A percentile compares a stretch with the other conserved stretches of the same genome.
These are phyloP conservation scores for Rhopilema esculentum DNA, from an alignment of 30 jellyfish, hydroid and myxozoan species.

Conservation along the genomic window DNA sequence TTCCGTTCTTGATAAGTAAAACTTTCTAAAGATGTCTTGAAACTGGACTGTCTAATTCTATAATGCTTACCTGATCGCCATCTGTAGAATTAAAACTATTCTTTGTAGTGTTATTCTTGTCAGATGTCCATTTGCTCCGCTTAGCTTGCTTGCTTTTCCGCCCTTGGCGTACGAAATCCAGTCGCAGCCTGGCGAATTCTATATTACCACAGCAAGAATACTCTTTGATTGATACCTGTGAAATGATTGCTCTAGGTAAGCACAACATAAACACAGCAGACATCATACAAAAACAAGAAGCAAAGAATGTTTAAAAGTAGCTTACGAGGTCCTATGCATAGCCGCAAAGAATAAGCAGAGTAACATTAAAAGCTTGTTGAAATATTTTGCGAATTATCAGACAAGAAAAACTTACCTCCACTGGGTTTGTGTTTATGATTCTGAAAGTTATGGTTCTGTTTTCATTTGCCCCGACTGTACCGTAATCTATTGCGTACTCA, in stretches of 20 bases:
- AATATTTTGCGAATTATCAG: background rate
- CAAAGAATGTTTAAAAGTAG: background rate
- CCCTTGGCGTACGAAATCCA: conserved; percentile 75
- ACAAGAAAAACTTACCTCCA: conserved; percentile 73
- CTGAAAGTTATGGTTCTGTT: conserved; percentile 83
- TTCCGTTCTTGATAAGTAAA: no score
- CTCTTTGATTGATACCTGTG: conserved; percentile 92
- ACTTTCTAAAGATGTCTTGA: no score
- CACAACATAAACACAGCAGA: background rate
- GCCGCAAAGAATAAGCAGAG: no score
- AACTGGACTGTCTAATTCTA: no score
- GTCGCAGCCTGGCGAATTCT: conserved; percentile 93
- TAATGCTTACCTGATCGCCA: conserved; percentile 68
- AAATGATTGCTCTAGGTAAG: background rate
- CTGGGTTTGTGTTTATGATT: conserved; percentile 95
- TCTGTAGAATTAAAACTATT: conserved; percentile 10
- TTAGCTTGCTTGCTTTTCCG: conserved; percentile 60
- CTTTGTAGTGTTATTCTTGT: conserved; percentile 41
- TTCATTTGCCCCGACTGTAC: conserved; percentile 92
- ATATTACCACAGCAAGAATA: conserved; percentile 79
- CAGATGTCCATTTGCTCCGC: conserved; percentile 69
- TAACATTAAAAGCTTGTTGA: no score
- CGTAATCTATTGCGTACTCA: conserved; percentile 88
- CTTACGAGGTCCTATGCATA: background rate
- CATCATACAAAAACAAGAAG: background rate